Conservation (phyloP, 2,797 vertebrate genomes). For the Urophycis tenuis region DNA sequence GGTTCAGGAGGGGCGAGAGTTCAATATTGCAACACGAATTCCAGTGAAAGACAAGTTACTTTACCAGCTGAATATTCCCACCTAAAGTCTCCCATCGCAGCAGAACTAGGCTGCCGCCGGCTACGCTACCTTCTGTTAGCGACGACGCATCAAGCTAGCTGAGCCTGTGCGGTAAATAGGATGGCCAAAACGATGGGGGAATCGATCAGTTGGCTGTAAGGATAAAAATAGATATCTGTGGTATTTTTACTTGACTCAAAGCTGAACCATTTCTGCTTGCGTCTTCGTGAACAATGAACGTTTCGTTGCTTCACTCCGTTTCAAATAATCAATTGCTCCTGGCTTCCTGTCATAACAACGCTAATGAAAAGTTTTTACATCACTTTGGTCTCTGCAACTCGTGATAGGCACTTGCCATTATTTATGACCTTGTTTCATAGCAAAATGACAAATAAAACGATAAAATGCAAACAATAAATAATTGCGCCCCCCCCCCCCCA, state of each 20-base stretch:
- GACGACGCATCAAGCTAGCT: background rate
- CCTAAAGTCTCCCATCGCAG: background rate
- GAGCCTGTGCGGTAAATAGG: background rate
- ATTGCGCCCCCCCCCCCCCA: background rate
- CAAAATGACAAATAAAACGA: background rate
- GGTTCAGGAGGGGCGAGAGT: background rate
- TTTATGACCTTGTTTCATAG: background rate
- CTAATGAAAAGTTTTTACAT: background rate
- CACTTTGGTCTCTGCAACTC: background rate
- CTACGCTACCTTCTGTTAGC: background rate
- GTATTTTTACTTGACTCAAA: no score
- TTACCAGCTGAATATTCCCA: background rate
- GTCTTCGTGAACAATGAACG: background rate
- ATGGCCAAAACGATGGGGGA: background rate
- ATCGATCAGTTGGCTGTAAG: background rate
- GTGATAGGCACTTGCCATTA: background rate
- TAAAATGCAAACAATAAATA: background rate
- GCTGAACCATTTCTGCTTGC: background rate
- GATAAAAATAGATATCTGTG: background rate
- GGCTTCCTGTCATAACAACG: background rate
- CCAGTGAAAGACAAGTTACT: background rate
- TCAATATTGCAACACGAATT: background rate
- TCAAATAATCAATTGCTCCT: background rate
- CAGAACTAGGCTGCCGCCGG: background rate
- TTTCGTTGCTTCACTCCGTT: background rate